Conservation (phyloP, 92 coral and sea anemone genomes). For the Epizoanthus stellaris region DNA sequence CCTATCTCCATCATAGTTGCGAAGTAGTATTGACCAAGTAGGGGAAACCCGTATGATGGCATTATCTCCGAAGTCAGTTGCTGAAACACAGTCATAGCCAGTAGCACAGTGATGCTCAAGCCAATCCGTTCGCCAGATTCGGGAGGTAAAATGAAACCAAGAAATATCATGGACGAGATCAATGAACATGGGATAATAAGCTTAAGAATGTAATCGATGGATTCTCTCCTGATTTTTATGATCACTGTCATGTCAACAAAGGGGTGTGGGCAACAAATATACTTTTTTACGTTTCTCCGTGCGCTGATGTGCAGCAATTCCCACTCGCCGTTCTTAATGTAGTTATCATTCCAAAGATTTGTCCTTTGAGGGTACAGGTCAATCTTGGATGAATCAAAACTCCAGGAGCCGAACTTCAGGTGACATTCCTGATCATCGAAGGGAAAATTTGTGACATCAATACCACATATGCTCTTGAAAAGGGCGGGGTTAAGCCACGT, state of each 20-base stretch:
- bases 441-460: constrained; percentile 71
- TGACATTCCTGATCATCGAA: constrained; percentile 68
- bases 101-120: constrained; percentile 62
- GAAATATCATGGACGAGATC: constrained; percentile 73
- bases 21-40: constrained; percentile 70
- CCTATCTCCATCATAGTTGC: constrained; percentile 71
- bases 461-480: constrained; percentile 68
- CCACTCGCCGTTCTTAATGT: constrained; percentile 71
- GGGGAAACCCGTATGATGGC: constrained; percentile 70
- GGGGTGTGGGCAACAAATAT: constrained; percentile 56
- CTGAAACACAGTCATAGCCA: constrained; percentile 73
- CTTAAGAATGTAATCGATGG: constrained; percentile 65
- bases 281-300: constrained; percentile 47
- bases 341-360: constrained; percentile 39
- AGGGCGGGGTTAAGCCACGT: constrained; percentile 75
- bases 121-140: constrained; percentile 74
- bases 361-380: constrained; percentile 38
- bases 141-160: constrained; percentile 69
- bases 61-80: constrained; percentile 68
- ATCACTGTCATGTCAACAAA: constrained; percentile 56
- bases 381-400: constrained; percentile 60
- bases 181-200: constrained; percentile 67
- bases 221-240: constrained; percentile 59
- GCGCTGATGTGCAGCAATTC: constrained; percentile 46
- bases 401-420: constrained; percentile 72